phyloP scores from a whole-genome alignment of 2,797 vertebrate genomes.

The Acanthiza pusilla region DNA sequence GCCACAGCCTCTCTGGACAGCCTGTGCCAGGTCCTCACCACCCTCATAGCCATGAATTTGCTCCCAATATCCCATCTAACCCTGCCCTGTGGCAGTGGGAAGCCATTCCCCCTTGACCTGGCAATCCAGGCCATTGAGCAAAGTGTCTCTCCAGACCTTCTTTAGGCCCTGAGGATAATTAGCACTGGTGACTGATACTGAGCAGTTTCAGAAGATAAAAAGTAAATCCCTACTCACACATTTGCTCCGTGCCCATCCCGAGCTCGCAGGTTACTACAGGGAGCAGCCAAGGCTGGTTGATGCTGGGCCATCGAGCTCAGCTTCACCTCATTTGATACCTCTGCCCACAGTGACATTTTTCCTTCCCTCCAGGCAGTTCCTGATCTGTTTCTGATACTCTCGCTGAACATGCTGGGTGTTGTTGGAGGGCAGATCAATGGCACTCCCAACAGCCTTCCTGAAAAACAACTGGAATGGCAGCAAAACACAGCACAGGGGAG shows the following conservation, averaged over 20 bases:
- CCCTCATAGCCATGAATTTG: background rate
- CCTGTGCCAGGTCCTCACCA: background rate
- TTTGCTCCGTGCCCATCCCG: accelerated
- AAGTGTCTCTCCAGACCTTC: background rate
- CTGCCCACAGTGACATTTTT: background rate
- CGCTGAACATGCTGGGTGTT: accelerated
- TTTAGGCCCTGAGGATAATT: background rate
- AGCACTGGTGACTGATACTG: background rate
- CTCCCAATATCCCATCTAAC: background rate
- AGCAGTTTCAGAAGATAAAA: background rate
- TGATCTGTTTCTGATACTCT: background rate
- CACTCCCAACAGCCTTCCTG: background rate
- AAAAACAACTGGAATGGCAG: background rate
- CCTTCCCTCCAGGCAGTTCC: conserved; percentile 3
- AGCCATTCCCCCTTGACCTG: background rate
- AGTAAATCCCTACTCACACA: background rate
- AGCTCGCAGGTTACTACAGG: background rate
- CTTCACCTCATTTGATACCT: background rate
- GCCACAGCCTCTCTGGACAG: background rate
- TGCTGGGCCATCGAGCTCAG: background rate
- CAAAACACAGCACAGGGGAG: accelerated
- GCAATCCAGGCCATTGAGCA: background rate
- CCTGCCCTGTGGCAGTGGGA: background rate
- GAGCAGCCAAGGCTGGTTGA: background rate
- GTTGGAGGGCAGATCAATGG: background rate